Conservation (phyloP, 2,113 vertebrate species). For the Trachemys scripta region DNA sequence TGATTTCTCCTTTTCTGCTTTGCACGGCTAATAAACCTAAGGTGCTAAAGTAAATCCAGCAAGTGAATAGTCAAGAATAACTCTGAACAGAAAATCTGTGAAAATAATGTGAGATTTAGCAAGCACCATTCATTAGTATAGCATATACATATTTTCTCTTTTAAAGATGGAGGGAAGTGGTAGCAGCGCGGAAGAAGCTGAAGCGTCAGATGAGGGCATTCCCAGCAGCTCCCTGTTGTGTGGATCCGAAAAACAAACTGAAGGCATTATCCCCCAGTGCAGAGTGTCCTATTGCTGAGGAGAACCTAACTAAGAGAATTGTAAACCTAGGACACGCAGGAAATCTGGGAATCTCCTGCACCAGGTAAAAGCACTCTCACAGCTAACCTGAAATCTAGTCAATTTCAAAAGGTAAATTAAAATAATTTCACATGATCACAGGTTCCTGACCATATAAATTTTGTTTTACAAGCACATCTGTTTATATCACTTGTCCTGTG, state of each 20-base stretch:
- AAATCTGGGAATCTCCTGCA: slow-evolving; percentile 88
- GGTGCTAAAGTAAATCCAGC: background rate
- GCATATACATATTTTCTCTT: background rate
- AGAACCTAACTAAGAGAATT: slow-evolving; percentile 84
- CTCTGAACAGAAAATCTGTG: background rate
- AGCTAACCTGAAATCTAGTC: background rate
- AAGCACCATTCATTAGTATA: background rate
- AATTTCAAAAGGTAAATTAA: background rate
- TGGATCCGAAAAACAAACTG: slow-evolving; percentile 84
- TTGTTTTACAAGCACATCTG: background rate
- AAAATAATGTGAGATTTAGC: background rate
- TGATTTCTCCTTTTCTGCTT: background rate
- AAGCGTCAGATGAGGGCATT: slow-evolving; percentile 95
- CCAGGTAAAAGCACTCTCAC: slow-evolving; percentile 78
- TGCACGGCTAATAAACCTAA: background rate
- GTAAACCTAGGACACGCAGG: slow-evolving; percentile 90
- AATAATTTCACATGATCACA: background rate
- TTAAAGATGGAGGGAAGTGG: slow-evolving; percentile 92
- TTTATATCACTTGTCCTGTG: background rate
- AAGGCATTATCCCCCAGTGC: slow-evolving; percentile 90
- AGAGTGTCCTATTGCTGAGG: slow-evolving; percentile 79
- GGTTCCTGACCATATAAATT: background rate
- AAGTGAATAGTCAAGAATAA: background rate
- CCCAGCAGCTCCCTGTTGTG: slow-evolving; percentile 92
- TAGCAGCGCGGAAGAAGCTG: slow-evolving; percentile 88